A percentile compares a stretch with the other conserved stretches of the same genome.
Evolutionary conservation across 2,888 invertebrate genomes (phyloP).

Genomic region (Anagyrus pseudococci): DNA sequence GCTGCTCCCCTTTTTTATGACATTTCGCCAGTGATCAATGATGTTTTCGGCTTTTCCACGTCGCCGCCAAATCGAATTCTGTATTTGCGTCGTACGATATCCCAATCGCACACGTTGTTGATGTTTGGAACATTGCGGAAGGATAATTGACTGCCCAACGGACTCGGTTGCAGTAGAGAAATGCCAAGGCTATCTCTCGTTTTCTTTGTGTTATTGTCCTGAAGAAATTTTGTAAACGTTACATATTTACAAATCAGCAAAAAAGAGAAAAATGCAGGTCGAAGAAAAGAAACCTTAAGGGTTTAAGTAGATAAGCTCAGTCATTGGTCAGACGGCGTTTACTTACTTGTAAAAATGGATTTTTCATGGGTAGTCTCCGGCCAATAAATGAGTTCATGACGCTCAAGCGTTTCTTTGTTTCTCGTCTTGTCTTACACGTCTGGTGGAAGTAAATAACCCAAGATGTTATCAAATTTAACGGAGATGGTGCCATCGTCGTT

Average conservation of each 20-base stretch:
- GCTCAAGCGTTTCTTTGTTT: conserved; percentile 49
- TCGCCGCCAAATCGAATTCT: conserved; percentile 56
- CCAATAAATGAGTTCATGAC: conserved; percentile 43
- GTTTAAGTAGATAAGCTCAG: background rate
- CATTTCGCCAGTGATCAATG: background rate
- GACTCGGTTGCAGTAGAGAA: conserved; percentile 51
- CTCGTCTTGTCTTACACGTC: conserved; percentile 58
- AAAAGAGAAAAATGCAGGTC: background rate
- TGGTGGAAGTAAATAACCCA: conserved; percentile 63
- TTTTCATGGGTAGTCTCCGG: conserved; percentile 23
- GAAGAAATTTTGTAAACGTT: too few species aligned
- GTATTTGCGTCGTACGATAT: conserved; percentile 62
- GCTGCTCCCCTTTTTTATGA: background rate
- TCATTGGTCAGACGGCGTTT: background rate
- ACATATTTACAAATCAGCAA: too few species aligned
- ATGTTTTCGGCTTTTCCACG: conserved; percentile 18
- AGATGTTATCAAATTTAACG: conserved; percentile 73
- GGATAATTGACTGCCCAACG: conserved; percentile 57
- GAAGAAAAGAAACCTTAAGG: background rate
- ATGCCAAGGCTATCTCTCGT: conserved; percentile 47
- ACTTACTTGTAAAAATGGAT: conserved; percentile 22
- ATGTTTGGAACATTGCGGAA: conserved; percentile 55
- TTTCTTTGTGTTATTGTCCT: conserved; percentile 54
- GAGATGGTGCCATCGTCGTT: conserved; percentile 74
- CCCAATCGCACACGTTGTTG: conserved; percentile 64